Base-by-base conservation (phyloP, 2,797 vertebrate genomes). In the Amphiprion clarkii region DNA sequence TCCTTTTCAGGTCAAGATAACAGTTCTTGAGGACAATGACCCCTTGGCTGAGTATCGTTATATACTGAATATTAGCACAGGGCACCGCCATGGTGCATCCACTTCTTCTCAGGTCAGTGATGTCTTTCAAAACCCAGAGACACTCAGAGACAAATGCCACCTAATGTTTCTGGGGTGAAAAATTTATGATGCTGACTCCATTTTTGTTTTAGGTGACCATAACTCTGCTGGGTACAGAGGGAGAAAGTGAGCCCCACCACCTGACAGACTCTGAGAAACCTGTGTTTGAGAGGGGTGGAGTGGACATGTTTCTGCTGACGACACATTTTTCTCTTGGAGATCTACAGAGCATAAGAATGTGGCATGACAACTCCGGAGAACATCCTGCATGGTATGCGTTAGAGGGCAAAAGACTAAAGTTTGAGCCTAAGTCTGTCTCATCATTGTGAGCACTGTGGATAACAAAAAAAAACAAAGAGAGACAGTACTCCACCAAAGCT, bases 171-270 rank as follows among this genome's bases (percentile, higher is more conserved):
- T 73, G 39, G 19, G 46, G 5, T 8, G 58, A 29, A 59, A 25
- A 27, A 7, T 61, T 58, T 36, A n/a, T 36, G 36, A 51, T 42
- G 3, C 7, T 44, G 40, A 44, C 40, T 25, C 25, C 5, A 36
- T 33, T 17, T 75, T 54, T 27, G 27, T 81, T 81, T 55, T 67
- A 99, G 98, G 97, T 98, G 81, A 97, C 97, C 0, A 84, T 98
- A 60, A 99, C 95, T 19, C 89, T 99, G 23, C 94, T 90, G 44
- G 97, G 97, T 42, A 89, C 94, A 13, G 95, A 97, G 71, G 97
- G 97, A 90, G 96, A 98, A 70, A 99, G 97, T 69, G 97, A 99
- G 31, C 97, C 98, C 12, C 98, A 99, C 71, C 96, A 97, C 81
- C 90, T 99, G 71, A 93, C 86, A 33, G 97, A 97, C 78, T 85